Evolutionary conservation across 2,113 vertebrate species (phyloP), one percentile per base, ranked within the genome.

Genomic region (Rhinichthys klamathensis): DNA sequence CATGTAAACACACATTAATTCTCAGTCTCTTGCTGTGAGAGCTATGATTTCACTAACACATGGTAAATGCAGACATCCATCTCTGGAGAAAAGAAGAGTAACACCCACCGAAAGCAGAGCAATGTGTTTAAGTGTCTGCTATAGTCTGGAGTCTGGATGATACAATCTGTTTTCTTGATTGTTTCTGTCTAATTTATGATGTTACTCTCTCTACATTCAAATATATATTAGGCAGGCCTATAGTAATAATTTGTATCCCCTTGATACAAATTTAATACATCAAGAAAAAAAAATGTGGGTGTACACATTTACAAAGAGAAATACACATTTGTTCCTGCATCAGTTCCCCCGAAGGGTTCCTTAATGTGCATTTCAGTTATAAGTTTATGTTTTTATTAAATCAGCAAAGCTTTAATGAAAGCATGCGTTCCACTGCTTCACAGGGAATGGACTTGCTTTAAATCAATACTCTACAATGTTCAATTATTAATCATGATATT

Each of bases 391-490:
- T 63, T 80, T 80, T 80, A 61, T 80, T 80, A 90, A 90, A 85
- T 82, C 89, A 84, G 82, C 58, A 60, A 80, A 63, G 23, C 18
- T 60, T 61, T 76, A 76, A 51, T 80, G 32, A 63, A 80, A 63
- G 56, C 56, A 18, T 44, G 56, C 25, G 9, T 77, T 90, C 89
- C 85, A 90, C 86, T 85, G 89, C 90, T 90, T 91, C 90, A 90
- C 92, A 90, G 90, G 90, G 86, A 90, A 90, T 89, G 90, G 89
- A 87, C 91, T 91, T 92, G 89, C 90, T 93, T 92, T 90, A 87
- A 91, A 94, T 93, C 93, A 91, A 93, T 93, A 94, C 90, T 91
- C 89, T 93, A 93, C 93, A 93, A 92, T 93, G 92, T 94, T 92
- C 88, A 92, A 90, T 90, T 84, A 73, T 84, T 87, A 85, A 87